Evolutionary conservation across 1,140 invertebrate species (phyloP).

Genomic region (Battus philenor): DNA sequence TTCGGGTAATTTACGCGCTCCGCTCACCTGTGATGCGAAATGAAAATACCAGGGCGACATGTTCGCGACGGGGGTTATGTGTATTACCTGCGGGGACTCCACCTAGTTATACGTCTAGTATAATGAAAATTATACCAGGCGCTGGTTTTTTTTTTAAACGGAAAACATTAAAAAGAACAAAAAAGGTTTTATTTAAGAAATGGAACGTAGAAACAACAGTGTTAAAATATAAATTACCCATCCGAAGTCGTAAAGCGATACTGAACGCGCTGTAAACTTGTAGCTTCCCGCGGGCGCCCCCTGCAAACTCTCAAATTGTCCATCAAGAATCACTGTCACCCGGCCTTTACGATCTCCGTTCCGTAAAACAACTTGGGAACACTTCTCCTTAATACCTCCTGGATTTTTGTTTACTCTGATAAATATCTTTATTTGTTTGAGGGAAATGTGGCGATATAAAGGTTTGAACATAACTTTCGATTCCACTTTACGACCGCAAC

Average conservation of each 20-base stretch:
- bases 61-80: slow-evolving; percentile 6
- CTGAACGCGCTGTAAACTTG: slow-evolving; percentile 17
- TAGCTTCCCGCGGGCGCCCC: slow-evolving; percentile 22
- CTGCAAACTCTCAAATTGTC: slow-evolving; percentile 57
- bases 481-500: too few species aligned
- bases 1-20: slow-evolving; percentile 28
- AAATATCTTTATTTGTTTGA: slow-evolving; percentile 12
- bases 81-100: neutral
- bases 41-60: slow-evolving; percentile 32
- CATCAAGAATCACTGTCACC: slow-evolving; percentile 54
- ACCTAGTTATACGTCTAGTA: neutral
- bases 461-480: too few species aligned
- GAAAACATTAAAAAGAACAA: neutral
- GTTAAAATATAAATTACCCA: slow-evolving; percentile 14
- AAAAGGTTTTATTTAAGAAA: too few species aligned
- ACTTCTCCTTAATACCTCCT: slow-evolving; percentile 45
- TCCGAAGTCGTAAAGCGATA: slow-evolving; percentile 20
- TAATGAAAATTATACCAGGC: too few species aligned
- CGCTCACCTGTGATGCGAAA: slow-evolving; percentile 35
- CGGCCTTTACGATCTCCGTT: slow-evolving; percentile 9
- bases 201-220: too few species aligned
- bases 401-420: slow-evolving; percentile 41
- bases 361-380: slow-evolving; percentile 51
- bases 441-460: too few species aligned
- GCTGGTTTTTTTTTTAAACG: neutral